Evolutionary conservation across 2,888 invertebrate genomes (phyloP), one percentile per base, ranked within the genome.

Genomic region (Apodemia mormo): DNA sequence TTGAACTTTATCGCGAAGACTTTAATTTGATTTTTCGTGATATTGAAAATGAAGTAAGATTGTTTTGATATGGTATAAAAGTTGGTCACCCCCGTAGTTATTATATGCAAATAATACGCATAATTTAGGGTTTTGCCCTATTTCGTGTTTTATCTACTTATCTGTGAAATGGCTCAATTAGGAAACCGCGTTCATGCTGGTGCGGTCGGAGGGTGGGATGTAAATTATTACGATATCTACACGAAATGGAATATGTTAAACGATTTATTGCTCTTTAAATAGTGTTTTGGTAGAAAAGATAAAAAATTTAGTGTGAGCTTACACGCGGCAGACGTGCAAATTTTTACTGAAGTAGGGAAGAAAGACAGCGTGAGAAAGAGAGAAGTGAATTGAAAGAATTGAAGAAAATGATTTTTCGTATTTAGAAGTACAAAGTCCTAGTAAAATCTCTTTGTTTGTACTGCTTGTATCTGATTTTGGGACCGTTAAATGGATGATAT

Each of bases 151-250:
- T 93, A 93, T 93, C 92, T 90, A 88, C 90, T 92, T 92, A 92
- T 92, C 92, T 92, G 87, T 90, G 88, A 88, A 91, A 92, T 90
- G 86, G 92, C 88, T 92, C 93, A 92, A 93, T 93, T 92, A 92
- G 89, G 75, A 78, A 84, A 81, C 85, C 86, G 84, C 61, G 61
- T 61, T 30, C 61, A 61, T 84, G 86, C 78, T 76, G 79, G 80
- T 78, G 76, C 75, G 76, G 77, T 73, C 73, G 74, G 30, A 72
- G 75, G 79, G 74, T 76, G 76, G 77, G 73, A 83, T 83, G 85
- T 79, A 82, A 84, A 86, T 84, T 74, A 77, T 76, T 76, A 76
- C 77, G 79, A 79, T 87, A 88, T 88, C 86, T 61, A 61, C 61
- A 77, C 78, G 79, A 73, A 80, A 81, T 85, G 80, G 83, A 91